Conservation (phyloP, 2,113 vertebrate genomes). For the Callocephalon fimbriatum region DNA sequence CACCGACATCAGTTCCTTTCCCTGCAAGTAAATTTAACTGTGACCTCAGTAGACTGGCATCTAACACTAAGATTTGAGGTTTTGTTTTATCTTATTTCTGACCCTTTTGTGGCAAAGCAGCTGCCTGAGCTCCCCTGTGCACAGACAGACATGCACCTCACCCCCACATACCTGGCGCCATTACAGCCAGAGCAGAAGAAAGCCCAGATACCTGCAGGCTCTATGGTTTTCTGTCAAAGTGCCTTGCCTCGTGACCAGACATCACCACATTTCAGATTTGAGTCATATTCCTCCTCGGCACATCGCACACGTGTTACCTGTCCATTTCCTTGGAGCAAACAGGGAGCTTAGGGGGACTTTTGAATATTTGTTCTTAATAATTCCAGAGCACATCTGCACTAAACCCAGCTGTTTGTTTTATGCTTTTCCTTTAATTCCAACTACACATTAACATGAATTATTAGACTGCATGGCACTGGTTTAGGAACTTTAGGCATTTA, state of each 20-base stretch:
- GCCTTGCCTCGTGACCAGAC: neutral
- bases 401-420: neutral
- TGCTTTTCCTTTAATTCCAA: neutral
- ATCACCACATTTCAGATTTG: neutral
- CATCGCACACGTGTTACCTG: neutral
- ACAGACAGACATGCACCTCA: accelerated
- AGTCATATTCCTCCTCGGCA: neutral
- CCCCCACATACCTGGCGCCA: neutral
- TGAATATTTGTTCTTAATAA: neutral
- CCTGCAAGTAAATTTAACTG: conserved; percentile 39
- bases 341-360: neutral
- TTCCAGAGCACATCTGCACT: neutral
- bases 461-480: neutral
- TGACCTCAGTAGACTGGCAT: conserved; percentile 56
- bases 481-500: neutral
- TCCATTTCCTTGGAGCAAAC: neutral
- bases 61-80: conserved; percentile 2
- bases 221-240: neutral
- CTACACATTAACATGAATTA: neutral
- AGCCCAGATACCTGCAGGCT: neutral
- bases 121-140: neutral
- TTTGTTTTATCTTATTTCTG: conserved; percentile 42
- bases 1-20: neutral
- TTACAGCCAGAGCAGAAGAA: neutral
- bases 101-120: neutral